Evolutionary conservation across 2,113 vertebrate species (phyloP).

Genomic region (Alosa alosa): DNA sequence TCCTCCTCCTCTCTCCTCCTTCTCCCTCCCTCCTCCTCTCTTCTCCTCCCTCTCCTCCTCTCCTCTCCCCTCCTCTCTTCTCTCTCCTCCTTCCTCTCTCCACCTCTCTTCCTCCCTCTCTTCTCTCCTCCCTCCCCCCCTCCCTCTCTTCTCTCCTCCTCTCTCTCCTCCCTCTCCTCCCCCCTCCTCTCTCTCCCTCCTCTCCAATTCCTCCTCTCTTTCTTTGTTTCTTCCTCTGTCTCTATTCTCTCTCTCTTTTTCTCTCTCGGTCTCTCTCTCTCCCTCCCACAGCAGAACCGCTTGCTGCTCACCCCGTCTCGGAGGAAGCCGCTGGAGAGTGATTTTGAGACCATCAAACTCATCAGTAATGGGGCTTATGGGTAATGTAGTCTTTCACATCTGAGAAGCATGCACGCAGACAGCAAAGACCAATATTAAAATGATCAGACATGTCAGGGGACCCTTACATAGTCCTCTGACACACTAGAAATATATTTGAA

Average conservation of each 20-base stretch:
- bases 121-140: not conserved
- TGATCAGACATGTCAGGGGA: not conserved
- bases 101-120: not conserved
- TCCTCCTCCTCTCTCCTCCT: too few species aligned
- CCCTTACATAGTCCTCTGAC: not conserved
- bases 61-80: not conserved
- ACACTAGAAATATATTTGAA: not conserved
- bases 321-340: slow-evolving; percentile 87
- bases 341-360: slow-evolving; percentile 96
- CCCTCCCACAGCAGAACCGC: slow-evolving; percentile 65
- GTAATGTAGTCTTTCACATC: slow-evolving; percentile 67
- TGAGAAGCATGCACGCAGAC: not conserved
- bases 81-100: too few species aligned
- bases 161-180: too few species aligned
- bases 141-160: not conserved
- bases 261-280: not conserved
- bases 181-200: too few species aligned
- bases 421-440: not conserved
- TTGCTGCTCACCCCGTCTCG: slow-evolving; percentile 67
- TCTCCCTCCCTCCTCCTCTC: too few species aligned
- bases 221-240: not conserved
- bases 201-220: not conserved
- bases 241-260: not conserved
- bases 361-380: slow-evolving; percentile 97
- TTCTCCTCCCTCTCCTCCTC: too few species aligned